These are phyloP conservation scores for Porites australiensis DNA, from an alignment of 64 coral and sea anemone species.

Conservation along the genomic window DNA sequence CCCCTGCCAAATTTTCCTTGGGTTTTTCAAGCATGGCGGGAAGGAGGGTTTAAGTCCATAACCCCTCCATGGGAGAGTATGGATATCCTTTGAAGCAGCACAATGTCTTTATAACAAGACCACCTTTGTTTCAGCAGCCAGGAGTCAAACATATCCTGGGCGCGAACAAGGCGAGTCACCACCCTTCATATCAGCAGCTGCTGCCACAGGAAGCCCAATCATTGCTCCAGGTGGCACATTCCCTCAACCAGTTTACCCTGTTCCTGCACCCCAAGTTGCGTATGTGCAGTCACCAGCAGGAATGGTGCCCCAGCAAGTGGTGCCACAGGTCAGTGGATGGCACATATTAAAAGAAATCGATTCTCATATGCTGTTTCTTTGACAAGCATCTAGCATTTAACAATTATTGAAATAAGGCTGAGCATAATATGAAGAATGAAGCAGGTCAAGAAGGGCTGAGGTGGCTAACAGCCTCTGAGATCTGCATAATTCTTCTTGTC, in stretches of 20 bases:
- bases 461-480: too few species aligned
- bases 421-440: too few species aligned
- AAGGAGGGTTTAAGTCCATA: too few species aligned
- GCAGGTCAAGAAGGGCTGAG: too few species aligned
- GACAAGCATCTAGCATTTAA: too few species aligned
- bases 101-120: neutral
- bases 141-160: neutral
- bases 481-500: too few species aligned
- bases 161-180: slow-evolving; percentile 41
- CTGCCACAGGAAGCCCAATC: slow-evolving; percentile 73
- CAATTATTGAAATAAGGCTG: too few species aligned
- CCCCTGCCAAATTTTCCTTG: too few species aligned
- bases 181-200: slow-evolving; percentile 54
- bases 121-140: neutral
- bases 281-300: slow-evolving; percentile 21
- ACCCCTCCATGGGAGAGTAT: too few species aligned
- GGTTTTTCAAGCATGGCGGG: too few species aligned
- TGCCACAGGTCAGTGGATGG: slow-evolving; percentile 24
- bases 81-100: slow-evolving; percentile 5
- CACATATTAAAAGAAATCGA: too few species aligned
- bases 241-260: slow-evolving; percentile 3
- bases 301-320: slow-evolving; percentile 22
- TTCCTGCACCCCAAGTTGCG: slow-evolving; percentile 1
- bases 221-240: slow-evolving; percentile 28
- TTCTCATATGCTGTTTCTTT: too few species aligned